Conservation (phyloP, 2,888 invertebrate genomes). For the Neoitamus cyanurus region DNA sequence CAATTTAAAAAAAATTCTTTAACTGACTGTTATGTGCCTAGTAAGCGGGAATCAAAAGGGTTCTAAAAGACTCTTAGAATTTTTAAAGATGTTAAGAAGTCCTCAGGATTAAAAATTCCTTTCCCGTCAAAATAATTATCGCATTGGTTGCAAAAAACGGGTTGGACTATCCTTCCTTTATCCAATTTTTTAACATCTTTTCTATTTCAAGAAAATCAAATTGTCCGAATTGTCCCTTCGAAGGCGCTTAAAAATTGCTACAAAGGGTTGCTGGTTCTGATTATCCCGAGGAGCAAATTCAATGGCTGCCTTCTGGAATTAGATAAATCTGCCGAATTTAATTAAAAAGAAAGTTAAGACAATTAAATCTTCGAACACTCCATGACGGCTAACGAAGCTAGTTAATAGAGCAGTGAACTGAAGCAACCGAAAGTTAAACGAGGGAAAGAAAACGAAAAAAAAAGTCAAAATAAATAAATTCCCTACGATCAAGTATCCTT, state of each 20-base stretch:
- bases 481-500: not conserved
- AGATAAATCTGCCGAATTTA: not conserved
- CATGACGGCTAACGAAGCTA: not conserved
- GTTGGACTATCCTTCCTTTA: not conserved
- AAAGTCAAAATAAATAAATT: not conserved
- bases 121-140: not conserved
- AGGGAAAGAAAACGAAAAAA: not conserved
- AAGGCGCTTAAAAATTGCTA: not conserved
- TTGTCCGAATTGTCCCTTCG: not conserved
- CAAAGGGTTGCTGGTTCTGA: not conserved
- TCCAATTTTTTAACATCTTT: not conserved
- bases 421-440: not conserved
- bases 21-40: too few species aligned
- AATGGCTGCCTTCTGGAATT: not conserved
- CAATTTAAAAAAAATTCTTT: too few species aligned
- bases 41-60: not conserved
- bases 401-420: not conserved
- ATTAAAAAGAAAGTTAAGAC: not conserved
- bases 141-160: not conserved
- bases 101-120: not conserved
- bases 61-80: not conserved
- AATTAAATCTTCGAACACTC: not conserved
- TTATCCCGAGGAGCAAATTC: not conserved
- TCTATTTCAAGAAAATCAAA: not conserved
- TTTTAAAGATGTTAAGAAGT: not conserved